phyloP scores from a whole-genome alignment of 2,113 vertebrate genomes.

The Haliaeetus leucogaster region DNA sequence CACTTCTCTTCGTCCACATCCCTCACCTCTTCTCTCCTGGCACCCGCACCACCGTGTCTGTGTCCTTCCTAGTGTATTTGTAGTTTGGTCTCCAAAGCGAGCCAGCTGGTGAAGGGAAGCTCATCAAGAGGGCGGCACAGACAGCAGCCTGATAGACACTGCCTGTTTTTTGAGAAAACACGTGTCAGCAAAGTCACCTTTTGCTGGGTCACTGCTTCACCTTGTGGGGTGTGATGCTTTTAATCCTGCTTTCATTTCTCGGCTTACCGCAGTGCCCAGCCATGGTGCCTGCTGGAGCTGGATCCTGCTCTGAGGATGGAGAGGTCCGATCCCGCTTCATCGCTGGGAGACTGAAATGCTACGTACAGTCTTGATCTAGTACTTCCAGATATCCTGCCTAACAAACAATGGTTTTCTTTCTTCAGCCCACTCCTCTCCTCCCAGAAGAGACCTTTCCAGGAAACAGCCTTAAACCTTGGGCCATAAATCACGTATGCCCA shows the following conservation, averaged over 20 bases:
- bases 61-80: not conserved
- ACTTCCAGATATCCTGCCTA: not conserved
- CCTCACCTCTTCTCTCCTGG: not conserved
- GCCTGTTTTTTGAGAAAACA: not conserved
- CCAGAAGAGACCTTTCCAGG: not conserved
- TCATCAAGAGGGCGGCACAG: not conserved
- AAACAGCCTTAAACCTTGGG: not conserved
- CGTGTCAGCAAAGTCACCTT: not conserved
- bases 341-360: not conserved
- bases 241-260: not conserved
- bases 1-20: not conserved
- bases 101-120: not conserved
- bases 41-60: not conserved
- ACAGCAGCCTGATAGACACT: not conserved
- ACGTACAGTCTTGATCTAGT: not conserved
- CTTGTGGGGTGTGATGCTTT: not conserved
- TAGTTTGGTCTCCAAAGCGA: not conserved
- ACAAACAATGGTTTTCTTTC: not conserved
- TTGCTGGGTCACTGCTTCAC: not conserved
- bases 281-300: not conserved
- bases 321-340: not conserved
- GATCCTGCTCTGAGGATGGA: not conserved
- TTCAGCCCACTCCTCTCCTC: not conserved
- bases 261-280: accelerated
- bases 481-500: not conserved